These are phyloP conservation scores for Nemotelus nigrinus DNA, from an alignment of 2,888 invertebrate species.

Conservation along the genomic window DNA sequence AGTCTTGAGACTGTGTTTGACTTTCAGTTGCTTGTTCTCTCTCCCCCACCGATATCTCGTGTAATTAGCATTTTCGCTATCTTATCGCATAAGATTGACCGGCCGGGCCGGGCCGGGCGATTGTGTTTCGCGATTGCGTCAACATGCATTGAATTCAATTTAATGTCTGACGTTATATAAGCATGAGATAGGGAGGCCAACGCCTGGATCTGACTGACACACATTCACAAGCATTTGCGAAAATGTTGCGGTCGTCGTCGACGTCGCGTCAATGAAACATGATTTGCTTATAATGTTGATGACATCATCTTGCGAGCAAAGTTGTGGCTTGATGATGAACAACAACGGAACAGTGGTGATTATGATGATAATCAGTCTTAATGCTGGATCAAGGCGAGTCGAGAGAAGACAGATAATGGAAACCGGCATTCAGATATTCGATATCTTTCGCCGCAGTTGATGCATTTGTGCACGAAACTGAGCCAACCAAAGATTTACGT, in stretches of 20 bases:
- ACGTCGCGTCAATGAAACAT: conserved; percentile 24
- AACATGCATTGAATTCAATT: conserved; percentile 28
- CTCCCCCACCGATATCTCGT: too few species aligned
- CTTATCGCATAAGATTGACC: conserved; percentile 19
- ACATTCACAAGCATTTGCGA: conserved; percentile 28
- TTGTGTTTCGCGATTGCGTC: conserved; percentile 24
- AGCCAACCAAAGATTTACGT: too few species aligned
- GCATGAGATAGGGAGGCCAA: conserved; percentile 23
- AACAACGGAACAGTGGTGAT: neutral
- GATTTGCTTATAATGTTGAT: conserved; percentile 29
- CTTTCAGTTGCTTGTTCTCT: too few species aligned
- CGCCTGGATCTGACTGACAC: conserved; percentile 8
- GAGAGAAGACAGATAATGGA: too few species aligned
- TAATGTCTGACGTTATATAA: conserved; percentile 27
- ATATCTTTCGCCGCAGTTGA: too few species aligned
- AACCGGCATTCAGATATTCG: too few species aligned
- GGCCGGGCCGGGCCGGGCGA: neutral
- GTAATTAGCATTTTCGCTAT: neutral
- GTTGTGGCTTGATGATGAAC: neutral
- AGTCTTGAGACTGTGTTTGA: too few species aligned
- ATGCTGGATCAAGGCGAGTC: conserved; percentile 4
- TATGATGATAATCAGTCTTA: conserved; percentile 13
- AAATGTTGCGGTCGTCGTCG: conserved; percentile 11
- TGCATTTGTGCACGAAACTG: too few species aligned
- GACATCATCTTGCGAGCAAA: conserved; percentile 16